These are phyloP conservation scores for Danio jaintianensis DNA, from an alignment of 2,797 vertebrate genomes.

Conservation along the genomic window DNA sequence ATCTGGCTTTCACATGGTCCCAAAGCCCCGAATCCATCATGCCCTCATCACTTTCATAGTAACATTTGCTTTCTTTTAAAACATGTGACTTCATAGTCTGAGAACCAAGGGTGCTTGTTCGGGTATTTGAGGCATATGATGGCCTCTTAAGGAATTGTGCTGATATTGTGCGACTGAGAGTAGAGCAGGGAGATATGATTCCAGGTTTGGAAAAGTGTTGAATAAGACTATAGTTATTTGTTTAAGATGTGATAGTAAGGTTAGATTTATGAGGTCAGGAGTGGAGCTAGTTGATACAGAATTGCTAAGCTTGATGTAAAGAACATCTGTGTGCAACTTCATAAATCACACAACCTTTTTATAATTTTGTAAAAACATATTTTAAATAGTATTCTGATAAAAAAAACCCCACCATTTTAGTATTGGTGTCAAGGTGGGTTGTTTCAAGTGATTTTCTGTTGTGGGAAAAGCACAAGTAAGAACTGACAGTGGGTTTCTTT, in stretches of 20 bases:
- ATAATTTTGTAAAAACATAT: background rate
- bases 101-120: constrained; percentile 80
- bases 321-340: background rate
- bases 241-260: constrained; percentile 37
- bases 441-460: background rate
- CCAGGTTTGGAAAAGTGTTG: constrained; percentile 22
- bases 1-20: constrained; percentile 71
- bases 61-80: constrained; percentile 63
- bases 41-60: constrained; percentile 14
- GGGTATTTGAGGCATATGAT: constrained; percentile 73
- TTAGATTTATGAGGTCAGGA: constrained; percentile 20
- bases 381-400: too few species aligned
- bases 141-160: constrained; percentile 85
- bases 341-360: background rate
- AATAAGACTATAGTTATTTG: constrained; percentile 6
- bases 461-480: background rate
- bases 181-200: constrained; percentile 25
- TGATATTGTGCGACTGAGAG: constrained; percentile 50
- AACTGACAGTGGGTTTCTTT: background rate
- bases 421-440: background rate
- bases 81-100: constrained; percentile 87
- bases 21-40: constrained; percentile 39
- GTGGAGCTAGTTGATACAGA: background rate
- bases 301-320: background rate
- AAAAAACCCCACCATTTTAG: background rate